phyloP scores from a whole-genome alignment of 1,140 invertebrate genomes.

The Contarinia nasturtii region DNA sequence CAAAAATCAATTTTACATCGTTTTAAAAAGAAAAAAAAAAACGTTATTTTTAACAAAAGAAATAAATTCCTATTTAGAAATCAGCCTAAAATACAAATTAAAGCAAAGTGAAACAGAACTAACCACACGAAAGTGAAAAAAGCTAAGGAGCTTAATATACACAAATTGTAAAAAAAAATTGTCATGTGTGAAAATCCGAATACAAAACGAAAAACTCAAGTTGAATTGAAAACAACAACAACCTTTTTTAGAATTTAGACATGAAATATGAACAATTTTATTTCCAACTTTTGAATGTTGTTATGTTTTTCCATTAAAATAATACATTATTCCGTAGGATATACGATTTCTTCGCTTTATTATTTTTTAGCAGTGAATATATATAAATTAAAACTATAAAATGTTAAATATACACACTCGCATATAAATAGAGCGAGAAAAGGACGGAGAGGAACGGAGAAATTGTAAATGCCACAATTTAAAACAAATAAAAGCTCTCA shows the following conservation, averaged over 20 bases:
- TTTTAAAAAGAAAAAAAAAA: neutral
- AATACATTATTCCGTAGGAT: neutral
- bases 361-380: neutral
- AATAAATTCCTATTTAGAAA: neutral
- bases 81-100: neutral
- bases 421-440: no score
- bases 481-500: no score
- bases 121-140: no score
- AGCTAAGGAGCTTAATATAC: no score
- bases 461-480: no score
- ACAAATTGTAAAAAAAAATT: neutral
- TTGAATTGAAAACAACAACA: no score
- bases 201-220: neutral
- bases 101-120: no score
- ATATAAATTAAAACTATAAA: neutral
- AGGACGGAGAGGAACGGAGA: no score
- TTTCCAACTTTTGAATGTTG: neutral
- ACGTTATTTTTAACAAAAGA: neutral
- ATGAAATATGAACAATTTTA: neutral
- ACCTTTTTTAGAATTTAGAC: neutral
- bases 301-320: neutral
- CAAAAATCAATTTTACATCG: no score
- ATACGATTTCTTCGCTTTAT: neutral
- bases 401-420: neutral
- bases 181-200: neutral